Conservation (phyloP, 2,113 vertebrate species). For the Alethe diademata region DNA sequence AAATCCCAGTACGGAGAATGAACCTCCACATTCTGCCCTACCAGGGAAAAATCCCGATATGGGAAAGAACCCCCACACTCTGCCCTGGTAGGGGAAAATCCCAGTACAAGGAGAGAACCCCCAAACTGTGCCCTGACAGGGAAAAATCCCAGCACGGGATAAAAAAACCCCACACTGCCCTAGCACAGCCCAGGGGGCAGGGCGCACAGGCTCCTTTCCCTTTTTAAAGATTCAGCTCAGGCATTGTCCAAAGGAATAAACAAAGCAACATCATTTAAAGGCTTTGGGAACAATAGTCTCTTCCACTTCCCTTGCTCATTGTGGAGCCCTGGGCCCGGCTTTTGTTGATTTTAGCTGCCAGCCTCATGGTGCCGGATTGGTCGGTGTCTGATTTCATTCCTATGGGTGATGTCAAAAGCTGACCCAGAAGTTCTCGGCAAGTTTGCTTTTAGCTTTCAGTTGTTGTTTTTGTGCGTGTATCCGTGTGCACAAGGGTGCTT, state of each 20-base stretch:
- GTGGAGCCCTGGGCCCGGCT: constrained; percentile 52
- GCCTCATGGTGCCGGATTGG: constrained; percentile 56
- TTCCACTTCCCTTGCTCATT: constrained; percentile 63
- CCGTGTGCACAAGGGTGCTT: constrained; percentile 47
- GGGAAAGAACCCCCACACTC: too few species aligned
- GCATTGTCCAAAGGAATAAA: constrained; percentile 53
- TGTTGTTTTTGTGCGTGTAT: constrained; percentile 58
- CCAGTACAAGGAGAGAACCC: too few species aligned
- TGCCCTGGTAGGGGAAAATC: too few species aligned
- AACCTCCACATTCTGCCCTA: too few species aligned
- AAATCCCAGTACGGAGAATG: too few species aligned
- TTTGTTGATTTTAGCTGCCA: constrained; percentile 66
- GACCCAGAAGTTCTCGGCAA: constrained; percentile 65
- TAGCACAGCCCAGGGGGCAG: background rate
- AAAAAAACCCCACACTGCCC: background rate
- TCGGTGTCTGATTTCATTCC: constrained; percentile 66
- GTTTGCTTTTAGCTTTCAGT: constrained; percentile 64
- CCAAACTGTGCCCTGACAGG: too few species aligned
- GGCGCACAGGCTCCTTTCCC: background rate
- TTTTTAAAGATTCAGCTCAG: constrained; percentile 38
- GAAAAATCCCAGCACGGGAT: background rate
- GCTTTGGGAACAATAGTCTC: constrained; percentile 61
- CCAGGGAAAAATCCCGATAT: too few species aligned
- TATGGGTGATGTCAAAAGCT: constrained; percentile 65
- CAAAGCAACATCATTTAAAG: constrained; percentile 56